phyloP scores from a whole-genome alignment of 2,113 vertebrate species.

The Pangasianodon gigas region DNA sequence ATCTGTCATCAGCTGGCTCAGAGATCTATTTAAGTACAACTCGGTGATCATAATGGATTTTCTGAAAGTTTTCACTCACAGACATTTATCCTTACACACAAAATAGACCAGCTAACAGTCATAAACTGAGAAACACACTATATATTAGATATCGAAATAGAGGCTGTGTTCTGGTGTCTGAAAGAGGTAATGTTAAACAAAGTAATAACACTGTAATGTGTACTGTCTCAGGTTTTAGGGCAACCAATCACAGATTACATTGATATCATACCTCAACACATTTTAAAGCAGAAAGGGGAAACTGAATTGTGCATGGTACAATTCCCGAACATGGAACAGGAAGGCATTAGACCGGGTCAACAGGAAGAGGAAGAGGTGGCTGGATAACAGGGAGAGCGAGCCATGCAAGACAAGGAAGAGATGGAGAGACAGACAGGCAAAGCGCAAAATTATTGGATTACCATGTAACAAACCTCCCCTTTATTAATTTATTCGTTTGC shows the following conservation, averaged over 20 bases:
- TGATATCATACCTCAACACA: not conserved
- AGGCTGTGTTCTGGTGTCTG: too few relatives aligned
- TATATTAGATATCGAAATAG: too few relatives aligned
- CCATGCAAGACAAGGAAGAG: not conserved
- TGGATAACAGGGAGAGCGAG: not conserved
- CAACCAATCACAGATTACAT: not conserved
- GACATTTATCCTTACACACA: not conserved
- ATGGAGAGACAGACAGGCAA: not conserved
- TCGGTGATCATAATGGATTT: not conserved
- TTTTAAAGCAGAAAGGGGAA: not conserved
- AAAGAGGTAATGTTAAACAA: not conserved
- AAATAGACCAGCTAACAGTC: not conserved
- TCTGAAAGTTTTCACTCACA: too few relatives aligned
- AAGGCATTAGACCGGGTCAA: not conserved
- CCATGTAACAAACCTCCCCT: not conserved
- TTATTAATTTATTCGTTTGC: not conserved
- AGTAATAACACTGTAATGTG: not conserved
- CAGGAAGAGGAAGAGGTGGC: not conserved
- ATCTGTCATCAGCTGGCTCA: too few relatives aligned
- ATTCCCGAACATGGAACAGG: not conserved
- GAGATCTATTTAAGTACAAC: too few relatives aligned
- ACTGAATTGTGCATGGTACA: not conserved
- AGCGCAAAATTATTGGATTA: not conserved
- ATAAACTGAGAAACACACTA: not conserved
- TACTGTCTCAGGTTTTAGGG: not conserved